Conservation (phyloP, 30 jellyfish, hydroid and myxozoan genomes). For the Mastigias papua region DNA sequence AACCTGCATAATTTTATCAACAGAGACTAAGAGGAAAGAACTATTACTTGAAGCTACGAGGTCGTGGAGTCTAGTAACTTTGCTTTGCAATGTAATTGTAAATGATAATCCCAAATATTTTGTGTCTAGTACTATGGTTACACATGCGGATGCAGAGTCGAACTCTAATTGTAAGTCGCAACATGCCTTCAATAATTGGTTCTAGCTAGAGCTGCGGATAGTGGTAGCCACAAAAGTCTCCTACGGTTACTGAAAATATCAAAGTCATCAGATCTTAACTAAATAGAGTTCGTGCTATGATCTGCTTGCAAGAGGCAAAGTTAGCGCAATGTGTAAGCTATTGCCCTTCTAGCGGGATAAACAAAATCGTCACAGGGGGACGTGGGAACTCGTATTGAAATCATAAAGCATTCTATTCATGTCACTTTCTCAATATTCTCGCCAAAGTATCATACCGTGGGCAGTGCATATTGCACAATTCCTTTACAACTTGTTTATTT, state of each 20-base stretch:
- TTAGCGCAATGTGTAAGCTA: background rate
- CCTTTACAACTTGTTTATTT: background rate
- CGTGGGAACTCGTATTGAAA: conserved; percentile 1
- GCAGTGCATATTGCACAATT: background rate
- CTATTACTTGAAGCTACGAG: no score
- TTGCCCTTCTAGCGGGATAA: background rate
- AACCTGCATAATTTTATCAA: no score
- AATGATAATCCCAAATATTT: no score
- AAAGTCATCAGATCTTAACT: background rate
- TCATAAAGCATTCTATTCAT: background rate
- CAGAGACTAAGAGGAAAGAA: no score
- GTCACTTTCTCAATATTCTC: background rate
- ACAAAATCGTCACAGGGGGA: background rate
- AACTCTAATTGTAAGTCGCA: no score
- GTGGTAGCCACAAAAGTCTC: background rate
- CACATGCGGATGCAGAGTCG: no score
- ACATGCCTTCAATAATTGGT: no score
- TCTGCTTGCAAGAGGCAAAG: background rate
- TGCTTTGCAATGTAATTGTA: no score
- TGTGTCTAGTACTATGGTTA: no score
- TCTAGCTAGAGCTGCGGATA: background rate
- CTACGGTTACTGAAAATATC: background rate
- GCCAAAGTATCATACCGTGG: background rate
- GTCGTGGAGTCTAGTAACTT: no score
- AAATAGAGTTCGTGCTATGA: background rate